A percentile compares a stretch with the other conserved stretches of the same genome.
These are phyloP conservation scores for Chunga burmeisteri DNA, from an alignment of 2,113 vertebrate species.

Conservation along the genomic window DNA sequence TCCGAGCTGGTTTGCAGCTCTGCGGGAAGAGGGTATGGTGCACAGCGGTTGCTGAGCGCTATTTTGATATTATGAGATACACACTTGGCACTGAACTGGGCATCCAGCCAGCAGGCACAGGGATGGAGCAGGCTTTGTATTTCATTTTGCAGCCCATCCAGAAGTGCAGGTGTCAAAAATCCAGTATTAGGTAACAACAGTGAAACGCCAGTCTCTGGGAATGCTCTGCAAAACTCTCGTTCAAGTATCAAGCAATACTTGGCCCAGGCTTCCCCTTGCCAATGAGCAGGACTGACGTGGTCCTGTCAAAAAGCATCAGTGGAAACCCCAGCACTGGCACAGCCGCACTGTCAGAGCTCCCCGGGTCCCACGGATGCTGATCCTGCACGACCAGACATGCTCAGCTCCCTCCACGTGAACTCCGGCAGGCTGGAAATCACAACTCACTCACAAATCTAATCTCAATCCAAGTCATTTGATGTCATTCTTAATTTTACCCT, in stretches of 20 bases:
- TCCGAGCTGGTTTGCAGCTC: neutral
- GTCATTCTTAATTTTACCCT: neutral
- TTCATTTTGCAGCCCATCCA: neutral
- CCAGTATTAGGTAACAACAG: neutral
- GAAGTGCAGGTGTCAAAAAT: neutral
- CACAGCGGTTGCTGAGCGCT: neutral
- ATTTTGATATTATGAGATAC: accelerated
- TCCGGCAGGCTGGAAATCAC: neutral
- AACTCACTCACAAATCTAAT: neutral
- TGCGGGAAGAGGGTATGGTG: neutral
- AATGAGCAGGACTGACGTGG: accelerated
- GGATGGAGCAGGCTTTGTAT: neutral
- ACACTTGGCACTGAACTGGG: neutral
- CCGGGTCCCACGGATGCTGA: neutral
- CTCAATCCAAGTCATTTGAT: neutral
- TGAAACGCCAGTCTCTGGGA: neutral
- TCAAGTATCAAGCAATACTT: accelerated
- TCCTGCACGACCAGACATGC: accelerated
- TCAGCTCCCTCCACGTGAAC: neutral
- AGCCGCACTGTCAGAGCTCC: neutral
- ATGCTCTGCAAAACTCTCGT: neutral
- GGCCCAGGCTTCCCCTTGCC: neutral
- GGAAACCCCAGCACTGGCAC: neutral
- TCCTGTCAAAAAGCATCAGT: neutral
- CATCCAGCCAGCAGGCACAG: neutral